Base-by-base conservation (phyloP, 2,113 vertebrate genomes). In the Rhinolophus sinicus region DNA sequence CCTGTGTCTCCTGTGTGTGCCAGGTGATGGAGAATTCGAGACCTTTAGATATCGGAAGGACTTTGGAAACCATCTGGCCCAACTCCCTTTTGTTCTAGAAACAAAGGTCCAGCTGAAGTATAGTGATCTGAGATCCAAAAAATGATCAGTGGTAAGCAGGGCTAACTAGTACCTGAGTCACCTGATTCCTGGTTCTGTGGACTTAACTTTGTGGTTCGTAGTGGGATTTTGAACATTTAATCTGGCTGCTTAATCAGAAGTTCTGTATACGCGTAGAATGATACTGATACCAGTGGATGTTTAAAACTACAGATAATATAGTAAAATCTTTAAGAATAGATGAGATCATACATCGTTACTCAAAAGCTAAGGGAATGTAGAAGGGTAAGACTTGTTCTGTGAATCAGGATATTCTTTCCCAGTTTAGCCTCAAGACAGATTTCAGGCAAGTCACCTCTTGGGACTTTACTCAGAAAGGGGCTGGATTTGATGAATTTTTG, bases 131-230 rank as follows among this genome's bases (percentile, higher is more conserved):
- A 73, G 67, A 16, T 67, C 18, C 44, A 1, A 56, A 44, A 92
- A 28, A 35, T 80, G 52, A 16, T 78, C 35, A 58, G 18, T 82
- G 77, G 64, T 82, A 22, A 82, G 81, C 40, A 77, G 12, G 19
- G 54, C 40, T 50, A 54, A 72, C n/a, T 47, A 60, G 7, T 50
- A 62, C 38, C 24, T 11, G 35, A 30, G 12, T 85, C 14, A 33
- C 15, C 62, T 26, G 18, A 33, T 91, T 88, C 15, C 24, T 72
- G 40, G 33, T 77, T 90, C 60, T 88, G 26, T 33, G 38, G 35
- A 38, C 73, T 95, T 87, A 52, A 78, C 35, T 88, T 90, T 64
- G 73, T 90, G 44, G 18, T 90, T 84, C 77, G 19, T 73, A 40
- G 40, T 52, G 50, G 62, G 13, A 82, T 83, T 90, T 76, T 82